Evolutionary conservation across 2,888 invertebrate genomes (phyloP).

Genomic region (Melieria picta): DNA sequence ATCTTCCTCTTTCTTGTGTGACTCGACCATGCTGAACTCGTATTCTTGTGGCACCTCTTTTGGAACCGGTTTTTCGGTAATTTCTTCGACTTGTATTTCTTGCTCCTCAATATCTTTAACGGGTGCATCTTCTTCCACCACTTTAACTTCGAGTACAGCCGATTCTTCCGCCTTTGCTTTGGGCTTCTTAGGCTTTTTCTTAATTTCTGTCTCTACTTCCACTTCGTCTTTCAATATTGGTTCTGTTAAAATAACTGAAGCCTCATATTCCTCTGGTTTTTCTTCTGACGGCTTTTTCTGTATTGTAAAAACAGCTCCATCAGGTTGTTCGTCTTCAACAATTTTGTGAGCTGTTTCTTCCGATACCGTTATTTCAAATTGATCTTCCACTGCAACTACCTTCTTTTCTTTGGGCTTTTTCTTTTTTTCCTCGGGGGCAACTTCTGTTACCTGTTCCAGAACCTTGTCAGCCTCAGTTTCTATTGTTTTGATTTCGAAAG

Average conservation of each 20-base stretch:
- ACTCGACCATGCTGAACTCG: constrained; percentile 26
- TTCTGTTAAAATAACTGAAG: constrained; percentile 50
- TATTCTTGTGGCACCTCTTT: constrained; percentile 32
- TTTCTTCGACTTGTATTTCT: constrained; percentile 13
- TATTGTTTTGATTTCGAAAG: constrained; percentile 54
- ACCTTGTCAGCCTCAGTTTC: constrained; percentile 49
- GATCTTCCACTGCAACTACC: constrained; percentile 37
- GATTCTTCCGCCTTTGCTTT: constrained; percentile 43
- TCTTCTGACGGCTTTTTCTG: constrained; percentile 50
- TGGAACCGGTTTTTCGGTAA: constrained; percentile 5
- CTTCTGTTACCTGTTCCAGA: constrained; percentile 42
- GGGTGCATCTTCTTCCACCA: constrained; percentile 43
- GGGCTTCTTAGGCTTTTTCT: constrained; percentile 44
- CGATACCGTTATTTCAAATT: constrained; percentile 36
- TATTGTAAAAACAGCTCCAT: constrained; percentile 42
- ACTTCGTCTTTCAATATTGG: constrained; percentile 50
- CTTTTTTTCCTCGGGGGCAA: constrained; percentile 49
- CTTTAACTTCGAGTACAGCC: constrained; percentile 41
- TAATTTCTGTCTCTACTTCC: constrained; percentile 43
- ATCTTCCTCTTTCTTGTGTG: constrained; percentile 38
- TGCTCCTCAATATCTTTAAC: constrained; percentile 40
- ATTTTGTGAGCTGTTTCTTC: constrained; percentile 44
- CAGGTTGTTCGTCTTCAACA: constrained; percentile 43
- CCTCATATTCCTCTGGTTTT: constrained; percentile 46
- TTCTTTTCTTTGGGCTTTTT: constrained; percentile 45